Conservation (phyloP, 2,888 invertebrate genomes). For the Girardia tigrina region DNA sequence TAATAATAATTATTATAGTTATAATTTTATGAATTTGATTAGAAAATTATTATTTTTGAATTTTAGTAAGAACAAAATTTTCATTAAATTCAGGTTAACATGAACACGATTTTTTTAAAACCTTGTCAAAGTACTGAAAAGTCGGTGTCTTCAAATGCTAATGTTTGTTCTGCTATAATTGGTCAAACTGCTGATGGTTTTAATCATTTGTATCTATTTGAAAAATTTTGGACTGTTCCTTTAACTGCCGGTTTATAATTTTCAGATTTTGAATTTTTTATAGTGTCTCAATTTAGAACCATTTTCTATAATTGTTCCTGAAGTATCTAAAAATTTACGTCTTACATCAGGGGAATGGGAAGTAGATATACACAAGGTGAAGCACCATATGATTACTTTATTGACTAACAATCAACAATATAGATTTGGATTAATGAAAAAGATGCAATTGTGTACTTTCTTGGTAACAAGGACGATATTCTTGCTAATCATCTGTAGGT, state of each 20-base stretch:
- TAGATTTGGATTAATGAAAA: constrained; percentile 28
- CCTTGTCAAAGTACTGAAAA: not conserved
- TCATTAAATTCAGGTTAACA: not conserved
- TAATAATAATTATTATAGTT: too few relatives aligned
- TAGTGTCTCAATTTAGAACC: not conserved
- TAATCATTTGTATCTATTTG: not conserved
- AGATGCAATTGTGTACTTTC: constrained; percentile 21
- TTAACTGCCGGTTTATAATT: not conserved
- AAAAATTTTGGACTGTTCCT: not conserved
- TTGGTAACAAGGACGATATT: constrained; percentile 4
- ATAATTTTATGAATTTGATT: too few relatives aligned
- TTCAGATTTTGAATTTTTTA: not conserved
- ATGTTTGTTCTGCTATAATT: not conserved
- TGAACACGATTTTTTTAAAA: not conserved
- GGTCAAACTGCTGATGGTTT: not conserved
- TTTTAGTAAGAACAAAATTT: too few relatives aligned
- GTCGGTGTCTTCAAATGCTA: not conserved
- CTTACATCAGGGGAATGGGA: not conserved
- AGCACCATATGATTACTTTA: not conserved
- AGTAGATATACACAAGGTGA: not conserved
- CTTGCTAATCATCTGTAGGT: constrained; percentile 12
- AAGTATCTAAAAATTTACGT: not conserved
- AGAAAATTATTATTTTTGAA: too few relatives aligned
- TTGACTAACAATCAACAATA: not conserved
- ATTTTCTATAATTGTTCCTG: not conserved